Evolutionary conservation across 2,797 vertebrate species (phyloP).

Genomic region (Tokudaia tokunoshimensis): DNA sequence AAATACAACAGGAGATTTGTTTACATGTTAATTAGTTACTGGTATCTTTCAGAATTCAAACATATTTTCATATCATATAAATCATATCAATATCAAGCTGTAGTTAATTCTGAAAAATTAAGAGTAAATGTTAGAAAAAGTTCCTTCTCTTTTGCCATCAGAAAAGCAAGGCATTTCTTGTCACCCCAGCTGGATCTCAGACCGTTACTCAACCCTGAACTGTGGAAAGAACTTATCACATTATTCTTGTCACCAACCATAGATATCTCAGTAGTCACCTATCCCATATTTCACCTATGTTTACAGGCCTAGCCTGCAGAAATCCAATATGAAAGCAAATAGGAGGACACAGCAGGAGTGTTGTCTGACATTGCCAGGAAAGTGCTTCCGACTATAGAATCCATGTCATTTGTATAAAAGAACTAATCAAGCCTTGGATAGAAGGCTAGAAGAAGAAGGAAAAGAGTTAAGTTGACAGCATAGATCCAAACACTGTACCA

Average conservation of each 20-base stretch:
- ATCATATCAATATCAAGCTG: background rate
- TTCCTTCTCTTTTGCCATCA: background rate
- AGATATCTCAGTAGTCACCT: background rate
- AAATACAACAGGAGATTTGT: background rate
- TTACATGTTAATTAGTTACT: background rate
- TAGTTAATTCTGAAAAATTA: background rate
- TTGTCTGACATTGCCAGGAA: background rate
- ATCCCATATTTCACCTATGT: too few relatives aligned
- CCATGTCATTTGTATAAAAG: background rate
- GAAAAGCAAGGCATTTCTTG: background rate
- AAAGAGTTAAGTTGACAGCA: background rate
- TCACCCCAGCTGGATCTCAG: fast-evolving
- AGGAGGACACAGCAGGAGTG: fast-evolving
- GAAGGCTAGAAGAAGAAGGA: background rate
- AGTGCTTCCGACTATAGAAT: background rate
- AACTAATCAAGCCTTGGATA: background rate
- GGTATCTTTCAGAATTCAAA: background rate
- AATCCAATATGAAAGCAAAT: background rate
- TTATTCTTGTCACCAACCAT: fast-evolving
- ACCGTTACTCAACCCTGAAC: fast-evolving
- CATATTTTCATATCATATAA: background rate
- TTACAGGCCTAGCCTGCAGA: fast-evolving
- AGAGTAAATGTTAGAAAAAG: background rate
- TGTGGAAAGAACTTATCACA: background rate
- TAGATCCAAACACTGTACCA: background rate